Evolutionary conservation across 1,140 invertebrate genomes (phyloP).

Genomic region (Nomia melanderi): DNA sequence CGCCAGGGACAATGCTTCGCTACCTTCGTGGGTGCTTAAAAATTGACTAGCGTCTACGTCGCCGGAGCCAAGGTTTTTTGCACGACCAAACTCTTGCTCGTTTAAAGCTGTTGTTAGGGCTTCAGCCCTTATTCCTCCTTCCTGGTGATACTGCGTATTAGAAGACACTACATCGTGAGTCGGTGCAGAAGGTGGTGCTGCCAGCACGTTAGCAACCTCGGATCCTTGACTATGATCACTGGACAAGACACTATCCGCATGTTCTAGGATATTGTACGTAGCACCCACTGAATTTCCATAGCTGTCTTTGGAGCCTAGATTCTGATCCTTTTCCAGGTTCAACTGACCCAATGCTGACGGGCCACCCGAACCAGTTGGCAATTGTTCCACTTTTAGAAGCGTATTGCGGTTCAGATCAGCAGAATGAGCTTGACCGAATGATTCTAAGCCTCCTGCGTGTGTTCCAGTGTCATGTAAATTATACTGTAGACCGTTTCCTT

Average conservation of each 20-base stretch:
- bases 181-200: background rate
- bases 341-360: constrained; percentile 70
- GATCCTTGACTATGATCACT: constrained; percentile 17
- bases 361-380: constrained; percentile 41
- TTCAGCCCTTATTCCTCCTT: constrained; percentile 55
- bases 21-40: constrained; percentile 68
- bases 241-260: constrained; percentile 39
- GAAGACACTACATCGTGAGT: constrained; percentile 44
- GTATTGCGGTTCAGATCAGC: background rate
- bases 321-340: constrained; percentile 67
- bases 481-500: constrained; percentile 21
- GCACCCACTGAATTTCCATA: constrained; percentile 73
- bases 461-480: constrained; percentile 13
- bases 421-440: background rate
- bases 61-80: constrained; percentile 62
- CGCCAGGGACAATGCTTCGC: constrained; percentile 69
- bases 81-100: constrained; percentile 64
- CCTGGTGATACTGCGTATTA: constrained; percentile 20
- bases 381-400: constrained; percentile 15
- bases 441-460: background rate
- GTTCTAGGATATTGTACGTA: constrained; percentile 59
- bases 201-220: constrained; percentile 28
- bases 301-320: constrained; percentile 72
- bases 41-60: constrained; percentile 72
- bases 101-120: constrained; percentile 64